Base-by-base conservation (phyloP, 2,888 invertebrate species). In the Sthenelais limicola region DNA sequence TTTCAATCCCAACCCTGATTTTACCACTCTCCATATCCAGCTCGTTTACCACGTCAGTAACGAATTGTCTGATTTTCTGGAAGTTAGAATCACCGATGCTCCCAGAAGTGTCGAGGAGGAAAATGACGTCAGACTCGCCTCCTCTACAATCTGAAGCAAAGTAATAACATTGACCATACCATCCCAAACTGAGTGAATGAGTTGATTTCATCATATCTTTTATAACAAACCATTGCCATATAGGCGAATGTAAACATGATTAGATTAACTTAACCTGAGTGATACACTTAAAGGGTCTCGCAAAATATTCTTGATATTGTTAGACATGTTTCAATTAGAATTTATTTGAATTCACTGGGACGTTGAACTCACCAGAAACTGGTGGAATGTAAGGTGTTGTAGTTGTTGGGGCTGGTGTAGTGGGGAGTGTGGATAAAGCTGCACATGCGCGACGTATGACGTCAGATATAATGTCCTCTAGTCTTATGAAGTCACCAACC, bases 31-130 rank as follows among this genome's bases (percentile, higher is more conserved):
- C 70, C 24, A 70, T 30, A 30, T 49, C 52, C 4, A 70, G 43
- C 28, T 70, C 54, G 35, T 54, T 52, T 2, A 70, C 28, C 28
- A 70, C 38, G 21, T 38, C 24, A 18, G 5, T 43, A 12, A 70
- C 38, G 26, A 52, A 70, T 5, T 70, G 24, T 12, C 21, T 51
- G 30, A 70, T 54, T 0, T 24, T 30, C 38, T 70, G 38, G 56
- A 70, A 70, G 56, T 70, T 70, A 28, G 38, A 32, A 18, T 35
- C 43, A 3, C 56, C 70, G 28, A 70, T 70, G 28, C 70, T 70
- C 4, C 70, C 70, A n/a, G 70, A 70, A 18, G 70, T 30, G 21
- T 70, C 70, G 4, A 70, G 70, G n/a, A 70, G 26, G 43, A 70
- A 70, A 5, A 70, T 21, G 0, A 70, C 70, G 30, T 70, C 70